Percentiles rank a stretch among this genome's conserved stretches.
These are phyloP conservation scores for Anguilla megastoma DNA, from an alignment of 2,797 vertebrate species.

Conservation along the genomic window DNA sequence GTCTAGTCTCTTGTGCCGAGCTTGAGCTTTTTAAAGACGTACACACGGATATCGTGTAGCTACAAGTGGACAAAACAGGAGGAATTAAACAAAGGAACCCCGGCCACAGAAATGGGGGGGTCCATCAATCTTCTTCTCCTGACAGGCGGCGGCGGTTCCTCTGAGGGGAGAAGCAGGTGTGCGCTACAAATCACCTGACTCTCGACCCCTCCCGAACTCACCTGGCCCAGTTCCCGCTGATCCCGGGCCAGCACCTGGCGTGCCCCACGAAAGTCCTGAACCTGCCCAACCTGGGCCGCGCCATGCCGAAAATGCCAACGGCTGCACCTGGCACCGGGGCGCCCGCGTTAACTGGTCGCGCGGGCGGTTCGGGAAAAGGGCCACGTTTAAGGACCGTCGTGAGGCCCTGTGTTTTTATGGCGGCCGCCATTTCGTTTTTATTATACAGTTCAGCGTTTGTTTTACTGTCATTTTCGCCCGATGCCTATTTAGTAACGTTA, in stretches of 20 bases:
- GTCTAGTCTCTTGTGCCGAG: conserved; percentile 34
- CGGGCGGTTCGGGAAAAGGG: too few relatives aligned
- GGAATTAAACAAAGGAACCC: conserved; percentile 54
- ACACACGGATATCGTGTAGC: conserved; percentile 38
- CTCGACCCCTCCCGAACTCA: conserved; percentile 47
- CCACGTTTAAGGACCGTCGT: background rate
- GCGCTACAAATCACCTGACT: conserved; percentile 39
- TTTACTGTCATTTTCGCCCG: background rate
- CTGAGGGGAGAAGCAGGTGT: conserved; percentile 45
- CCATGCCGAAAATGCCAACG: background rate
- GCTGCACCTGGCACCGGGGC: background rate
- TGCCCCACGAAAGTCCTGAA: background rate
- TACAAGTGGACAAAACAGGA: conserved; percentile 46
- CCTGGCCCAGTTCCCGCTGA: conserved; percentile 34
- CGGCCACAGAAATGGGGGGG: conserved; percentile 54
- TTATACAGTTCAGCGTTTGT: background rate
- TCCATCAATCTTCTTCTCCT: conserved; percentile 50
- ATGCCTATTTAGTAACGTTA: background rate
- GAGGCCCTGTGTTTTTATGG: background rate
- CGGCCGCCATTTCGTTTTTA: background rate
- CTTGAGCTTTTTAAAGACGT: conserved; percentile 16
- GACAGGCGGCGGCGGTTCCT: conserved; percentile 39
- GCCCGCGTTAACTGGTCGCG: background rate
- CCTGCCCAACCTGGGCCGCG: background rate
- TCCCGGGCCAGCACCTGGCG: conserved; percentile 10